These are phyloP conservation scores for Cricetomys ansorgei DNA, from an alignment of 2,113 vertebrate species.

Conservation along the genomic window DNA sequence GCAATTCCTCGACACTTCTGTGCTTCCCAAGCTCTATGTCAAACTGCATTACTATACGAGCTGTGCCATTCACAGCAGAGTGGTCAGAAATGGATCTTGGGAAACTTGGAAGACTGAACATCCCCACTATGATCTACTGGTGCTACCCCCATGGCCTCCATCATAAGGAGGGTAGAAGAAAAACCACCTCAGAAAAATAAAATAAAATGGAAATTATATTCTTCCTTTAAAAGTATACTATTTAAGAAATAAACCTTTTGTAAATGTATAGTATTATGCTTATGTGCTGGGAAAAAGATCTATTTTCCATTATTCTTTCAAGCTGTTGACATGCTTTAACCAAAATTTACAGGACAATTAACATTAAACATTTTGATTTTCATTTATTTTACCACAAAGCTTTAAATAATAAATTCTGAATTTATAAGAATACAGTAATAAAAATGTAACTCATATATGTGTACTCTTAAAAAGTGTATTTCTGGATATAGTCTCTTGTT, in stretches of 20 bases:
- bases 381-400: slow-evolving; percentile 31
- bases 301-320: slow-evolving; percentile 6
- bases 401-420: slow-evolving; percentile 20
- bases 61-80: neutral
- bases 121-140: neutral
- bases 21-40: neutral
- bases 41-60: neutral
- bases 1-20: neutral
- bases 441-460: neutral
- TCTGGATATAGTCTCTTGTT: slow-evolving; percentile 6
- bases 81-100: neutral
- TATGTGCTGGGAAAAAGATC: neutral
- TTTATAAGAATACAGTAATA: slow-evolving; percentile 12
- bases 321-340: slow-evolving; percentile 32
- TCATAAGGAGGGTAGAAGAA: neutral
- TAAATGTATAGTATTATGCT: neutral
- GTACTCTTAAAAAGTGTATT: slow-evolving; percentile 29
- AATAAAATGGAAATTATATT: neutral
- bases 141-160: neutral
- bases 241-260: neutral
- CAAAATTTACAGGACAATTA: neutral
- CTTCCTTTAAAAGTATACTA: neutral
- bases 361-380: slow-evolving; percentile 23
- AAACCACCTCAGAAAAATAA: neutral
- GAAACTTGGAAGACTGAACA: neutral